Evolutionary conservation across 2,113 vertebrate genomes (phyloP), one percentile per base, ranked within the genome.

Genomic region (Brachypodius melanocephalos): DNA sequence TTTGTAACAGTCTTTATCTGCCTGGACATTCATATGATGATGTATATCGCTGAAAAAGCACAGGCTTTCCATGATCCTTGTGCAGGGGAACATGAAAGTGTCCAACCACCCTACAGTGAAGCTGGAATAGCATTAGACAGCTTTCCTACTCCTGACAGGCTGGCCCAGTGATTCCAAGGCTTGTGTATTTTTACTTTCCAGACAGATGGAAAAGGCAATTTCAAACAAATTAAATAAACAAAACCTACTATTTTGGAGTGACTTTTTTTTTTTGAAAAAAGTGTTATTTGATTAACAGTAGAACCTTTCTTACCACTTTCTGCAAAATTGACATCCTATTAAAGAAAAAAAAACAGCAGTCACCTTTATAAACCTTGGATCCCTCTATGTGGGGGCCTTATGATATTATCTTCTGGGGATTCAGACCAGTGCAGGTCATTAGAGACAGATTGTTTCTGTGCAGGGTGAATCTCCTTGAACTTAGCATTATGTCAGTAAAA

Each of bases 31-130:
- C 4, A 5, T n/a, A 5, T 28, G 12, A 6, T 72, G 38, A 46
- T 36, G 8, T 8, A 11, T 6, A 21, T 17, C 59, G 20, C 20
- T 79, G 57, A 12, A 77, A 68, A 75, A 20, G 2, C 38, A 11
- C 6, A 14, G 2, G 12, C 16, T 17, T 67, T 40, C 8, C 25
- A 9, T 3, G 12, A 7, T 25, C 24, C 17, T 78, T 51, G 45
- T 59, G 74, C 48, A 75, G 51, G 40, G 21, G 31, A 46, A 18
- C 29, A 45, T 29, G 15, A 17, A 49, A 32, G 3, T 24, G 15
- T 48, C 49, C 57, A 31, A 7, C 4, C 14, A 14, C 9, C 24
- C 54, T 21, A 14, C 0, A 0, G 32, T 34, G 45, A 11, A 17
- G 38, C 52, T 84, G 46, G 54, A 57, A 25, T 6, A 12, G 25